phyloP scores from a whole-genome alignment of 1,140 invertebrate genomes.

The Bilobella aurantiaca region DNA sequence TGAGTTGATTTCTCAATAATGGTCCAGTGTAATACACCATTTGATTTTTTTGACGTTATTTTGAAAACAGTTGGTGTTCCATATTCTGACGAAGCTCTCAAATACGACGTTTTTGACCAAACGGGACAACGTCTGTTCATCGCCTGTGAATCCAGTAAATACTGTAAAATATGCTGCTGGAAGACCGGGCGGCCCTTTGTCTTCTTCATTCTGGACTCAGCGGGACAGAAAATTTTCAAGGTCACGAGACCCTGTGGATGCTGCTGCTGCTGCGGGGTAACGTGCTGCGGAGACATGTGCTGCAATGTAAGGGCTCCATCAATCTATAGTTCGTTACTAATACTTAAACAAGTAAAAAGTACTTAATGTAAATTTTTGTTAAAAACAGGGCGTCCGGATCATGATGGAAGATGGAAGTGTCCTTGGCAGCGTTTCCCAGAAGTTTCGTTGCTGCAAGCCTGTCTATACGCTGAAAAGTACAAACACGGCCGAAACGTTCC shows the following conservation, averaged over 20 bases:
- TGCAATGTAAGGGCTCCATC: conserved; percentile 7
- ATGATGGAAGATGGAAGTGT: background rate
- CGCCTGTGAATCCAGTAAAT: background rate
- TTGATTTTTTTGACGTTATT: no score
- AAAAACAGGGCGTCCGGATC: background rate
- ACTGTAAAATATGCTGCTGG: conserved; percentile 8
- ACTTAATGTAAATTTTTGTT: background rate
- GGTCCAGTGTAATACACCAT: no score
- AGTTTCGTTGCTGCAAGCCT: conserved; percentile 5
- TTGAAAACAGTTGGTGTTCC: background rate
- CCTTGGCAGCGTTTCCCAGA: background rate
- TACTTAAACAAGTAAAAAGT: background rate
- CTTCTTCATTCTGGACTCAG: background rate
- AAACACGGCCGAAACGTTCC: background rate
- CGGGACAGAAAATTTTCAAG: background rate
- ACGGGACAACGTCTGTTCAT: background rate
- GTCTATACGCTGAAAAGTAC: background rate
- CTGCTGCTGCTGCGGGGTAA: conserved; percentile 11
- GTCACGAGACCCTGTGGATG: conserved; percentile 6
- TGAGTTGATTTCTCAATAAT: no score
- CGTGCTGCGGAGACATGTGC: conserved; percentile 9
- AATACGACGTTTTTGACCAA: conserved; percentile 4
- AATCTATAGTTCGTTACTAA: no score
- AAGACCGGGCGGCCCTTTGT: conserved; percentile 3
- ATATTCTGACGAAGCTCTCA: conserved; percentile 1